Evolutionary conservation across 2,888 invertebrate species (phyloP).

Genomic region (Heteromyza rotundicornis): DNA sequence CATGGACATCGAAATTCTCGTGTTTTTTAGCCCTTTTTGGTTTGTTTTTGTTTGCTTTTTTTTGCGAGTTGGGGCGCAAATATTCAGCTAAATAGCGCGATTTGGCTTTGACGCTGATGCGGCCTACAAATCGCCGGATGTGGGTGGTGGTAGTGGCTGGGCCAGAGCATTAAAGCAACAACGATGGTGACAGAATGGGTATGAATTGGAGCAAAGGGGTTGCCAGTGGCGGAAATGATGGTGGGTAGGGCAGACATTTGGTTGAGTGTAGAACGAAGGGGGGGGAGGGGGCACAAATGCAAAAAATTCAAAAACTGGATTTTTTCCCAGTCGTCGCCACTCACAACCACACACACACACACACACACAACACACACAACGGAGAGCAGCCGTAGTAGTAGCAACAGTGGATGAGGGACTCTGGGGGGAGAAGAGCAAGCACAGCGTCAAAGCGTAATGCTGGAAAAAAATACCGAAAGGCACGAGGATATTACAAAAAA

Average conservation of each 20-base stretch:
- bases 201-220: neutral
- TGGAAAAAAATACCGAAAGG: neutral
- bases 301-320: slow-evolving; percentile 1
- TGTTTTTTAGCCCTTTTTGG: no score
- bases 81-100: slow-evolving; percentile 5
- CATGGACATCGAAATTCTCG: no score
- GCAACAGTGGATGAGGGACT: no score
- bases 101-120: neutral
- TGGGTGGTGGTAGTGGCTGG: no score
- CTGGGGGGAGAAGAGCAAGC: neutral
- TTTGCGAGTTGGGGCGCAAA: slow-evolving; percentile 1
- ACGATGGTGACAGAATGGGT: neutral
- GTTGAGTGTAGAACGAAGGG: neutral
- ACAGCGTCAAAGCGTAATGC: slow-evolving; percentile 1
- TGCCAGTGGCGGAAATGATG: neutral
- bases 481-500: no score
- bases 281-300: neutral
- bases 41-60: no score
- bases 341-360: no score
- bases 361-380: neutral
- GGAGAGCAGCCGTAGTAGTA: neutral
- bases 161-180: neutral
- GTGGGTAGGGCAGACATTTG: neutral
- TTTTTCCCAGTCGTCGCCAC: neutral
- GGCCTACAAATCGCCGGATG: neutral